Evolutionary conservation across 2,113 vertebrate species (phyloP).

Genomic region (Nyctibius bracteatus): DNA sequence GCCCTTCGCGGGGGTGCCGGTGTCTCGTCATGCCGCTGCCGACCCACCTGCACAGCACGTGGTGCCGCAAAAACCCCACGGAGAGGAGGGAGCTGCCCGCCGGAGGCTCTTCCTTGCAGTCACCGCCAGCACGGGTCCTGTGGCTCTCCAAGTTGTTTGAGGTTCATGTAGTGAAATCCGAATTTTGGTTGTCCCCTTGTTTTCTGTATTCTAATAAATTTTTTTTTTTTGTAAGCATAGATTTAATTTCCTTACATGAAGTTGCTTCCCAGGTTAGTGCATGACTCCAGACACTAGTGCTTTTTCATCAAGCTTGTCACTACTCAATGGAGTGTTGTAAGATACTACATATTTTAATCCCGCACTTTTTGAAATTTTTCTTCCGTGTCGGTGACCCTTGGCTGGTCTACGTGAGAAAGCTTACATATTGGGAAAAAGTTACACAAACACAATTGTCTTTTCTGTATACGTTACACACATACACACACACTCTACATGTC

Average conservation of each 20-base stretch:
- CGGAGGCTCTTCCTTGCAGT: too few relatives aligned
- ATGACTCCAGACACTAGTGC: rapidly evolving
- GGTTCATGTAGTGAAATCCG: rapidly evolving
- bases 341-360: background rate
- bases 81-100: too few relatives aligned
- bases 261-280: rapidly evolving
- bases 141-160: rapidly evolving
- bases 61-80: rapidly evolving
- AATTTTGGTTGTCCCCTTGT: background rate
- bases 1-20: background rate
- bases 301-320: rapidly evolving
- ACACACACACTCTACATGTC: rapidly evolving
- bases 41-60: background rate
- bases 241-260: background rate
- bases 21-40: rapidly evolving
- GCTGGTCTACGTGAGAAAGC: background rate
- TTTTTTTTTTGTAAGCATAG: too few relatives aligned
- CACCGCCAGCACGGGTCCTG: rapidly evolving
- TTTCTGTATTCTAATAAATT: background rate
- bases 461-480: rapidly evolving
- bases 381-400: background rate
- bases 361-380: background rate
- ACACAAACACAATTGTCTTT: background rate
- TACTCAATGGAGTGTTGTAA: rapidly evolving
- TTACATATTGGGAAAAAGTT: background rate